Base-by-base conservation (phyloP, 2,888 invertebrate species). In the Gordius sp. region DNA sequence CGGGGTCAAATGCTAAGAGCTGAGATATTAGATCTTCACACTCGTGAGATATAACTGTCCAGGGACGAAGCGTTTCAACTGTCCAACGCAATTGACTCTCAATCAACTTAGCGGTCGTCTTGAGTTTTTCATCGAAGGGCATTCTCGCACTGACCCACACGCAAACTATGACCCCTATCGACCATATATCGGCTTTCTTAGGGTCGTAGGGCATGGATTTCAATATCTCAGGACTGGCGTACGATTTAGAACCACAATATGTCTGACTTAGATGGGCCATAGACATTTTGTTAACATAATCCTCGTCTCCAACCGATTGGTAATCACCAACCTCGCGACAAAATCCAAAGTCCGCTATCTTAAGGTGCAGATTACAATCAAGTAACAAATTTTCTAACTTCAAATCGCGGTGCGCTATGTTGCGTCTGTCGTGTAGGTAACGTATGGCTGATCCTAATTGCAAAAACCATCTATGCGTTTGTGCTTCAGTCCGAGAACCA, bases 211-310 rank as follows among this genome's bases (percentile, higher is more conserved):
- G 72, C 33, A 68, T 67, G 23, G 72, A 72, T 59, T 67, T 66
- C 58, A 73, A 66, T 58, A 73, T 73, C 62, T 68, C 68, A 1
- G 68, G 68, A 16, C 66, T 66, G 2, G 68, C 68, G 63, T 73
- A 73, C 13, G 73, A 66, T 57, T 72, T 73, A 33, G 71, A 71
- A 16, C 73, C 73, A 62, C 73, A 73, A 61, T 70, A 73, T 1
- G 73, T 73, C 52, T 65, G 65, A 59, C 72, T 67, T 39, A 72
- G 63, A 16, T 64, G 62, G 57, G 64, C 64, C 27, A 64, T 64
- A 24, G 63, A 60, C 59, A 65, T 33, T 4, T 57, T 16, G 2
- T 13, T 26, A 41, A 18, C 20, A 20, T n/a, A n/a, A 47, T 47
- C 20, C 20, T 23, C 16, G n/a, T n/a, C n/a, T n/a, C n/a, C n/a